Evolutionary conservation across 2,797 vertebrate species (phyloP).

Genomic region (Hyperoplus lanceolatus): DNA sequence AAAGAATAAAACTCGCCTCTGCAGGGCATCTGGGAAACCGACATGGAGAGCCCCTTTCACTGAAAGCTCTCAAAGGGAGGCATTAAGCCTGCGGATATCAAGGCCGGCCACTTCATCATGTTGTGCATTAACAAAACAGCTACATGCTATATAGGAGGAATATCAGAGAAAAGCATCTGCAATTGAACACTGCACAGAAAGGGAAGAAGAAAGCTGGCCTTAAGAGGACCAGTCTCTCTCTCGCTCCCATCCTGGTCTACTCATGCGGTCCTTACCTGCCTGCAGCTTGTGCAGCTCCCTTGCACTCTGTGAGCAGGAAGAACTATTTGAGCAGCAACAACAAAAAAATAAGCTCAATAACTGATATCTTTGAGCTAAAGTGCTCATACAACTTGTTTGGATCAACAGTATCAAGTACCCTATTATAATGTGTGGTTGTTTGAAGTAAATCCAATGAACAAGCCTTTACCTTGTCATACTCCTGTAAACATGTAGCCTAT

Average conservation of each 20-base stretch:
- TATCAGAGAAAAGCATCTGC: slow-evolving; percentile 13
- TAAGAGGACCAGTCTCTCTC: slow-evolving; percentile 17
- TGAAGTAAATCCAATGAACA: background rate
- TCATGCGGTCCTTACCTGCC: slow-evolving; percentile 41
- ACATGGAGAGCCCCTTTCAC: slow-evolving; percentile 43
- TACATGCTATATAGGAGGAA: slow-evolving; percentile 17
- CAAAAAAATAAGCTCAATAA: background rate
- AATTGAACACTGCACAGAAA: slow-evolving; percentile 12
- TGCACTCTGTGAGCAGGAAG: background rate
- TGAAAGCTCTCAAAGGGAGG: slow-evolving; percentile 49
- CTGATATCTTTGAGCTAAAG: slow-evolving; percentile 1
- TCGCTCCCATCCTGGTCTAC: slow-evolving; percentile 10
- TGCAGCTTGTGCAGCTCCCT: slow-evolving; percentile 29
- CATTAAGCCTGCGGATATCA: slow-evolving; percentile 34
- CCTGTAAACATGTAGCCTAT: background rate
- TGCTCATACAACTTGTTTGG: background rate
- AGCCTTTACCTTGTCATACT: background rate
- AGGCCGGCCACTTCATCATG: slow-evolving; percentile 15
- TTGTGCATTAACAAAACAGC: slow-evolving; percentile 45
- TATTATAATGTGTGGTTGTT: background rate
- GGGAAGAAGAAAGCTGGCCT: slow-evolving; percentile 10
- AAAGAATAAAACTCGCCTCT: slow-evolving; percentile 48
- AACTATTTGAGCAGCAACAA: slow-evolving; percentile 19
- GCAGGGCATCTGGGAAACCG: slow-evolving; percentile 46
- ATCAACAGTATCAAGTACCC: background rate